Conservation (phyloP, 2,797 vertebrate genomes). For the Bufotes viridis region DNA sequence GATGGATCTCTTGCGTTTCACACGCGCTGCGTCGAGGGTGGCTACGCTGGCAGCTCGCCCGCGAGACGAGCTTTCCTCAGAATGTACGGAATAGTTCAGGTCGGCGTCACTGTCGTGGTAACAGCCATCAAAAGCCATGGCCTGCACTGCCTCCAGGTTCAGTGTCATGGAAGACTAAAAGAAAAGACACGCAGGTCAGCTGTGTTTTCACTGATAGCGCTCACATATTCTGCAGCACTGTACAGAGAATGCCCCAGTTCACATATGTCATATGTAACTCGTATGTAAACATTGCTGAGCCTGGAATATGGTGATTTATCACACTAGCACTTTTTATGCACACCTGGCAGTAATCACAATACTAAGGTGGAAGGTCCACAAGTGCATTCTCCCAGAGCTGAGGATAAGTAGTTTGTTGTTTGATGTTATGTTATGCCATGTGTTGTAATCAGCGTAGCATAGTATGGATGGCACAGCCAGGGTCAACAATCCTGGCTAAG, state of each 20-base stretch:
- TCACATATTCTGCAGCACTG: background rate
- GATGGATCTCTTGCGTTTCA: constrained; percentile 80
- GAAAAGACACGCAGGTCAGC: constrained; percentile 26
- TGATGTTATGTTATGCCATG: too few relatives aligned
- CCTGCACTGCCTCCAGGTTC: constrained; percentile 80
- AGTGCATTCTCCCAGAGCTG: too few relatives aligned
- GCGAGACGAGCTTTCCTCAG: constrained; percentile 76
- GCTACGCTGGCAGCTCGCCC: constrained; percentile 69
- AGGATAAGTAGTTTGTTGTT: too few relatives aligned
- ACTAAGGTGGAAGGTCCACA: too few relatives aligned
- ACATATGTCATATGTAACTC: background rate
- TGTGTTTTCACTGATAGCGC: background rate
- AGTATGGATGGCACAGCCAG: too few relatives aligned
- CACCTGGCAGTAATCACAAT: too few relatives aligned
- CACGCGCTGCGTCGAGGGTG: constrained; percentile 70
- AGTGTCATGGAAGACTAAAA: constrained; percentile 78
- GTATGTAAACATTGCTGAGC: too few relatives aligned
- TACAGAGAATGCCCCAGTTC: background rate
- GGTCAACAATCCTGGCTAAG: too few relatives aligned
- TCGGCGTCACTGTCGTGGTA: constrained; percentile 84
- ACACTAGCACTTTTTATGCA: too few relatives aligned
- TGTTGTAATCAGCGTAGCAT: too few relatives aligned
- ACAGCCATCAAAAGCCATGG: constrained; percentile 89
- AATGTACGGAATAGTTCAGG: constrained; percentile 75
- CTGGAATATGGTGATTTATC: too few relatives aligned